A percentile compares a stretch with the other conserved stretches of the same genome.
Evolutionary conservation across 2,113 vertebrate genomes (phyloP).

Genomic region (Athene noctua): DNA sequence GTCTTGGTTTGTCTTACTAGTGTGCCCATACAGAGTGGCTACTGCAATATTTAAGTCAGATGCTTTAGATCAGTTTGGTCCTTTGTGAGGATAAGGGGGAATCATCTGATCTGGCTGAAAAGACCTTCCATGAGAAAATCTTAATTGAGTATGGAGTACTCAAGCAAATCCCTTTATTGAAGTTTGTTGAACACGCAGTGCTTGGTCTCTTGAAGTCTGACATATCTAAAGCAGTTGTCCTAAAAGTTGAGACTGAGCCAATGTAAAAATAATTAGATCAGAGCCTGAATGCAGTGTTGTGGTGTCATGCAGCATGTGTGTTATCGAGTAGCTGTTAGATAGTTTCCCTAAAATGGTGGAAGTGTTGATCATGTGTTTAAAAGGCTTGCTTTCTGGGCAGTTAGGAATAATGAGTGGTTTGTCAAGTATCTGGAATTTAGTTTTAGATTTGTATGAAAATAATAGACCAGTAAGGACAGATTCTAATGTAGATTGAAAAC

Average conservation of each 20-base stretch:
- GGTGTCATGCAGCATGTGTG: background rate
- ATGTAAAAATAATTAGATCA: background rate
- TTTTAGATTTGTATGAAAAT: background rate
- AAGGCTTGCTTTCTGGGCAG: background rate
- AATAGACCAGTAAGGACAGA: background rate
- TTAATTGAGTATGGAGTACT: background rate
- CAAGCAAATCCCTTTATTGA: background rate
- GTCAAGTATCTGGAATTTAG: background rate
- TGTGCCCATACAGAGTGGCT: background rate
- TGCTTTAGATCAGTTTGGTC: background rate
- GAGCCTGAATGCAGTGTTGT: background rate
- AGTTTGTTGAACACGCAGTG: accelerated
- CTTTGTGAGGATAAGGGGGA: background rate
- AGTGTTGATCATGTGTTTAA: background rate
- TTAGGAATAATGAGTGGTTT: background rate
- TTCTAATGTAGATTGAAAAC: background rate
- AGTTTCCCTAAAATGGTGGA: background rate
- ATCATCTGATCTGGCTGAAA: background rate
- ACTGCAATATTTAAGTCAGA: background rate
- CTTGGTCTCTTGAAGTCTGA: background rate
- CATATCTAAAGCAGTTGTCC: background rate
- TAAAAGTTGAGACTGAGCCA: background rate
- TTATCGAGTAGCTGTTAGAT: background rate
- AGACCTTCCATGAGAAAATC: background rate
- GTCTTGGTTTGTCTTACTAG: background rate